Conservation (phyloP, 1,140 invertebrate genomes). For the Drosophila ironensis region DNA sequence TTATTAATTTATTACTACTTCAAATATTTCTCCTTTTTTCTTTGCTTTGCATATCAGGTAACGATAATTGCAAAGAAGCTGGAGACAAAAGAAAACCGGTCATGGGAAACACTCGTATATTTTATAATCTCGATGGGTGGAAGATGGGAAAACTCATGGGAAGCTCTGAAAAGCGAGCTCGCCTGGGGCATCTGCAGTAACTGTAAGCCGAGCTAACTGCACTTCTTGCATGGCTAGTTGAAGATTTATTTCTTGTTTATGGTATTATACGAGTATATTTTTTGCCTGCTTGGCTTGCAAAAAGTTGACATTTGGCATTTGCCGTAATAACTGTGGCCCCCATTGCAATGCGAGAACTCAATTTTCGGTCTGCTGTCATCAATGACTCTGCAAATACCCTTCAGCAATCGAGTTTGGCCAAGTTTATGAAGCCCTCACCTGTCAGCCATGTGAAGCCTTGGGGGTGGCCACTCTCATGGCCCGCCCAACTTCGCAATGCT, state of each 20-base stretch:
- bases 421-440: conserved; percentile 13
- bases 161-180: conserved; percentile 16
- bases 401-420: not conserved
- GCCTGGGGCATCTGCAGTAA: conserved; percentile 26
- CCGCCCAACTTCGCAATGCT: conserved; percentile 7
- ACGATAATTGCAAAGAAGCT: conserved; percentile 28
- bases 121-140: conserved; percentile 22
- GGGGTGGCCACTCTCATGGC: conserved; percentile 30
- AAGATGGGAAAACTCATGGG: conserved; percentile 12
- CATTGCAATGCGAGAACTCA: conserved; percentile 7
- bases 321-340: conserved; percentile 14
- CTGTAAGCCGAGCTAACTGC: conserved; percentile 32
- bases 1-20: conserved; percentile 48
- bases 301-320: conserved; percentile 9
- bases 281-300: conserved; percentile 6
- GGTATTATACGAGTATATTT: too few species aligned
- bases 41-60: conserved; percentile 43
- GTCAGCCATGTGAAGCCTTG: conserved; percentile 12
- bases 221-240: conserved; percentile 9
- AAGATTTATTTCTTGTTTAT: conserved; percentile 9
- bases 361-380: too few species aligned
- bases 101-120: conserved; percentile 69
- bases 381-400: not conserved
- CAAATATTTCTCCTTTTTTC: conserved; percentile 1
- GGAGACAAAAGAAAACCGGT: conserved; percentile 48